A percentile compares a stretch with the other conserved stretches of the same genome.
These are phyloP conservation scores for Hippocampus abdominalis DNA, from an alignment of 2,113 vertebrate genomes.

Conservation along the genomic window DNA sequence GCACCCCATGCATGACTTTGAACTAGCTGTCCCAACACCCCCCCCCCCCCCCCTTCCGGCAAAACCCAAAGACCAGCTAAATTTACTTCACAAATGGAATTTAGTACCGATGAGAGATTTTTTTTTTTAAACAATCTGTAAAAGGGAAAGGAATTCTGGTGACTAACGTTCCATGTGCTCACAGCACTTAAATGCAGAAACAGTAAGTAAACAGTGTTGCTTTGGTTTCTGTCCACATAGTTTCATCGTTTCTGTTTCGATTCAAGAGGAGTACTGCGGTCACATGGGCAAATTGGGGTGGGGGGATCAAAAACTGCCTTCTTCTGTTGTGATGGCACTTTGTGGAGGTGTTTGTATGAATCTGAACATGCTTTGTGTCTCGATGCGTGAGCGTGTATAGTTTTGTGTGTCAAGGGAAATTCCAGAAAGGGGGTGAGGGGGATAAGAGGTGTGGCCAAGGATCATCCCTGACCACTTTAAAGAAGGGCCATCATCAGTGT, in stretches of 20 bases:
- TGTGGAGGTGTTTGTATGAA: not conserved
- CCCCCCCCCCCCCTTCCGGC: not conserved
- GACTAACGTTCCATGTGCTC: conserved; percentile 48
- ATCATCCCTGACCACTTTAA: conserved; percentile 74
- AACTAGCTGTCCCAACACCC: conserved; percentile 24
- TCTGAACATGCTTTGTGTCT: conserved; percentile 25
- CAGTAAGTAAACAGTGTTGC: conserved; percentile 70
- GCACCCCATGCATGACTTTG: conserved; percentile 22
- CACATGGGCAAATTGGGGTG: not conserved
- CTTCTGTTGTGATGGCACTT: not conserved
- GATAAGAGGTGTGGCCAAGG: conserved; percentile 64
- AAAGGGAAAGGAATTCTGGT: conserved; percentile 61
- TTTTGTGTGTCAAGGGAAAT: conserved; percentile 60
- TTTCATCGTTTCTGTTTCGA: conserved; percentile 61
- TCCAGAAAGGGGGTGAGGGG: conserved; percentile 48
- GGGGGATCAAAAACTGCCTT: conserved; percentile 5
- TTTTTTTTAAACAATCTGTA: conserved; percentile 54
- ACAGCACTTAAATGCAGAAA: conserved; percentile 50
- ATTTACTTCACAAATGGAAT: conserved; percentile 46
- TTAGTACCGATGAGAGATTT: conserved; percentile 37
- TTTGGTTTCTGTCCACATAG: conserved; percentile 59
- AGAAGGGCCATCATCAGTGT: conserved; percentile 54
- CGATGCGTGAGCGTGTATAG: conserved; percentile 14
- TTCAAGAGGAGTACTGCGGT: conserved; percentile 50
- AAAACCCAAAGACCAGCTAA: conserved; percentile 40